Evolutionary conservation across 2,888 invertebrate species (phyloP).

Genomic region (Leucophenga maculata): DNA sequence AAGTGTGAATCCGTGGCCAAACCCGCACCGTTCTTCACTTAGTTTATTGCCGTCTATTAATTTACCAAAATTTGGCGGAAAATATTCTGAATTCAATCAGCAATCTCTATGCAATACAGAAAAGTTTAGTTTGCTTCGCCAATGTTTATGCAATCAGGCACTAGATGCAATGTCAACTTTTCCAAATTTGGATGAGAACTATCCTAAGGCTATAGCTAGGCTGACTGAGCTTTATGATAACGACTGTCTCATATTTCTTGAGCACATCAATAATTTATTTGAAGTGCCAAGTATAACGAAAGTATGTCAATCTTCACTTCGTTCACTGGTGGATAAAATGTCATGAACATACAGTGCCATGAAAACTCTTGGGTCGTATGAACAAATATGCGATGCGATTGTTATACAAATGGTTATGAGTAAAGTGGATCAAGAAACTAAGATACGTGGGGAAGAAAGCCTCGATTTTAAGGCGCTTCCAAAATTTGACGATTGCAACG

Average conservation of each 20-base stretch:
- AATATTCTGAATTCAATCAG: no score
- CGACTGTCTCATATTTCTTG: background rate
- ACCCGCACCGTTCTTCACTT: no score
- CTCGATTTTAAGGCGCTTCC: background rate
- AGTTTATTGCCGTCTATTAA: no score
- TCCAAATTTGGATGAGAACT: background rate
- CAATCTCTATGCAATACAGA: no score
- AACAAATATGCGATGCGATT: background rate
- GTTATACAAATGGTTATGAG: background rate
- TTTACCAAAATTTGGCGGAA: no score
- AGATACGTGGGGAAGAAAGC: background rate
- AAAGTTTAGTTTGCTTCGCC: no score
- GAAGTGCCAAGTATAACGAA: background rate
- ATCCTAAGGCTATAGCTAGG: background rate
- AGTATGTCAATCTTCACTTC: background rate
- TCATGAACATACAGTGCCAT: background rate
- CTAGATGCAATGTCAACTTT: background rate
- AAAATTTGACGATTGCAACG: background rate
- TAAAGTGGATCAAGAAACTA: background rate
- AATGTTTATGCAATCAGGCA: no score
- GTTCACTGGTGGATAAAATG: background rate
- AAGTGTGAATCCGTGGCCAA: no score
- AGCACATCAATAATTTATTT: background rate
- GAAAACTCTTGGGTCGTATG: background rate
- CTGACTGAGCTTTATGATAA: background rate